Conservation (phyloP, 1,140 invertebrate species). For the Mesaphorura yosii region DNA sequence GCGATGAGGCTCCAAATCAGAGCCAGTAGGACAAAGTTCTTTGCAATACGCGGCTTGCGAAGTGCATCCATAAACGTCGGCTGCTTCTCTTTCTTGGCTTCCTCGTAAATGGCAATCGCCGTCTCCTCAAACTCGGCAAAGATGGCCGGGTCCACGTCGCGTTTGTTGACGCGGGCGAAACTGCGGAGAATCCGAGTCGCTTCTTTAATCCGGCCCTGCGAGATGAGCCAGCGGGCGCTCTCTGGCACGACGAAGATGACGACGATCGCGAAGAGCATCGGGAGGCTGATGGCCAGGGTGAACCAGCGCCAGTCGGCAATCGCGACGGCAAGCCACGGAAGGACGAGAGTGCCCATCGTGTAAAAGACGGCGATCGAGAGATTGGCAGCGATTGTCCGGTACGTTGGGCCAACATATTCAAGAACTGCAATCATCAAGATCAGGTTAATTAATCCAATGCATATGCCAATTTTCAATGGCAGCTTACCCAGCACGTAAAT, state of each 20-base stretch:
- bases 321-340: constrained; percentile 70
- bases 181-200: constrained; percentile 62
- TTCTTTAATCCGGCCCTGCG: constrained; percentile 63
- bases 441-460: too few relatives aligned
- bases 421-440: constrained; percentile 55
- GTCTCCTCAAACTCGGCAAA: constrained; percentile 59
- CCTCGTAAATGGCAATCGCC: constrained; percentile 34
- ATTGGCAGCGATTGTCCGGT: constrained; percentile 74
- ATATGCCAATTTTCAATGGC: too few relatives aligned
- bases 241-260: constrained; percentile 67
- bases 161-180: constrained; percentile 66
- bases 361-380: constrained; percentile 82
- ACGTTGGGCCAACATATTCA: constrained; percentile 76
- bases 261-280: constrained; percentile 52
- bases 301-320: constrained; percentile 63
- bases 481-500: constrained; percentile 77
- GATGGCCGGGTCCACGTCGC: constrained; percentile 55
- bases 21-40: constrained; percentile 59
- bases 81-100: constrained; percentile 50
- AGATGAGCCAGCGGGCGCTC: constrained; percentile 71
- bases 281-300: constrained; percentile 58
- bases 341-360: constrained; percentile 58
- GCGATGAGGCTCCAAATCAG: constrained; percentile 70
- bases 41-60: constrained; percentile 54
- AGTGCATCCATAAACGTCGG: constrained; percentile 69